phyloP scores from a whole-genome alignment of 1,140 invertebrate species.

The Eupristina koningsbergeri region DNA sequence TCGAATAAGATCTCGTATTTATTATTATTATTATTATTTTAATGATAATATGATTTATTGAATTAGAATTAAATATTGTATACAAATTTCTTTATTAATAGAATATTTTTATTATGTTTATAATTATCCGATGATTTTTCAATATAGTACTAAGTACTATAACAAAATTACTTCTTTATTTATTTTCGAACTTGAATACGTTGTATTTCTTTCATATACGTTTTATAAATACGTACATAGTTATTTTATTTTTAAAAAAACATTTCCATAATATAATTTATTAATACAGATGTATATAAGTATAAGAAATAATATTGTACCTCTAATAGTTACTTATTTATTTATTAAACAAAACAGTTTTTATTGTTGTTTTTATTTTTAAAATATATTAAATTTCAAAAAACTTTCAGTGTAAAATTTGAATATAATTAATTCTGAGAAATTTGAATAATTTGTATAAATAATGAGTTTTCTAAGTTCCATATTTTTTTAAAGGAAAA shows the following conservation, averaged over 20 bases:
- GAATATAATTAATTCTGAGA: neutral
- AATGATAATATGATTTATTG: neutral
- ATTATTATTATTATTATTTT: conserved; percentile 48
- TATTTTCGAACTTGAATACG: no score
- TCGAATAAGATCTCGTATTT: conserved; percentile 17
- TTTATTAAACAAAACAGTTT: no score
- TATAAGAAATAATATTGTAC: no score
- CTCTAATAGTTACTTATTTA: no score
- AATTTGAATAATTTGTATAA: neutral
- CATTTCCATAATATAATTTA: neutral
- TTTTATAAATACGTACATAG: neutral
- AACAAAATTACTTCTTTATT: no score
- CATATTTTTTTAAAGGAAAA: neutral
- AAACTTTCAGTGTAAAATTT: no score
- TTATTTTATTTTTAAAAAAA: neutral
- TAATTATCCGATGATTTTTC: neutral
- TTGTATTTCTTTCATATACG: neutral
- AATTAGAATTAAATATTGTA: conserved; percentile 25
- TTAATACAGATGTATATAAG: no score
- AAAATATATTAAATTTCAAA: no score
- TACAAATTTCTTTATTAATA: neutral
- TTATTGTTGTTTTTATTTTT: no score
- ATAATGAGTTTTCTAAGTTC: neutral
- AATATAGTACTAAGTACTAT: neutral
- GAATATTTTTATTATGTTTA: neutral